A percentile compares a stretch with the other conserved stretches of the same genome.
These are phyloP conservation scores for Cephus spinipes DNA, from an alignment of 2,888 invertebrate species.

Conservation along the genomic window DNA sequence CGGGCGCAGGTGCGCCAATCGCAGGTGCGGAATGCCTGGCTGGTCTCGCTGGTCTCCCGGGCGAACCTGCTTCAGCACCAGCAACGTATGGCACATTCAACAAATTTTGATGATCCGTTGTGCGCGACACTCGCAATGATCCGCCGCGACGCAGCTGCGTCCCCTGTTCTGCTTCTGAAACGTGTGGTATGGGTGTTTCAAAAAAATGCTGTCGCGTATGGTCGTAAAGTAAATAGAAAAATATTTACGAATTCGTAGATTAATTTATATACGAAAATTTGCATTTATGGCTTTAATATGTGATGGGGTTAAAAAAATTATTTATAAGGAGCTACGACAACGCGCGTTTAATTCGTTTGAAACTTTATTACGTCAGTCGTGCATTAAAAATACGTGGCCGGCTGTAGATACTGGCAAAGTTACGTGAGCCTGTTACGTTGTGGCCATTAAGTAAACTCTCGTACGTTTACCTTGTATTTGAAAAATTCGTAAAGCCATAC, in stretches of 20 bases:
- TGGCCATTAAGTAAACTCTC: conserved; percentile 8
- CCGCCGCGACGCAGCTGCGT: conserved; percentile 45
- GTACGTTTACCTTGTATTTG: conserved; percentile 47
- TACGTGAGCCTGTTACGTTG: conserved; percentile 35
- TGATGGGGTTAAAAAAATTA: not conserved
- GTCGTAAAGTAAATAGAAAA: not conserved
- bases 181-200: not conserved
- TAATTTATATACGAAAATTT: not conserved
- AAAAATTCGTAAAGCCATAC: conserved; percentile 47
- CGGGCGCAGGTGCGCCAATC: conserved; percentile 54
- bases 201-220: not conserved
- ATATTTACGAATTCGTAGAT: not conserved
- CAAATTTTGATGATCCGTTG: conserved; percentile 23
- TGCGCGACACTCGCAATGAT: conserved; percentile 46
- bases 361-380: conserved; percentile 38
- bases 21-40: conserved; percentile 49
- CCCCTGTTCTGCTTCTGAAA: conserved; percentile 49
- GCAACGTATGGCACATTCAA: not conserved
- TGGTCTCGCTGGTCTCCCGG: conserved; percentile 32
- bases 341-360: conserved; percentile 46
- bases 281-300: not conserved
- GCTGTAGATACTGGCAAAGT: conserved; percentile 14
- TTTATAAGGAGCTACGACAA: not conserved
- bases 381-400: conserved; percentile 13
- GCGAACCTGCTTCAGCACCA: conserved; percentile 2